These are phyloP conservation scores for Platyura marginata DNA, from an alignment of 1,140 invertebrate genomes.

Conservation along the genomic window DNA sequence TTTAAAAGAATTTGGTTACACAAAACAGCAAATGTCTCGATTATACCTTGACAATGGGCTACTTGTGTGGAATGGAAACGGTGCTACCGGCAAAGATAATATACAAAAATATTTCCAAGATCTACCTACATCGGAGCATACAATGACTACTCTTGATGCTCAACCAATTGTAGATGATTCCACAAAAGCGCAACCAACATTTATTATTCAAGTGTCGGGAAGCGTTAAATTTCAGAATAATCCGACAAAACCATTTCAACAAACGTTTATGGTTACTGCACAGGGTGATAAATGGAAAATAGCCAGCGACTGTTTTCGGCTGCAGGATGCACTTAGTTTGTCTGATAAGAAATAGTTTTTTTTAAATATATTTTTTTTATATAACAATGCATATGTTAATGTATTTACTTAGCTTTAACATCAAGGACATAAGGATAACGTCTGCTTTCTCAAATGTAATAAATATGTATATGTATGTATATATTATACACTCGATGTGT, in stretches of 20 bases:
- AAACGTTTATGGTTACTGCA: constrained; percentile 65
- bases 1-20: neutral
- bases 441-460: too few relatives aligned
- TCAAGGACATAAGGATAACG: too few relatives aligned
- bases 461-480: too few relatives aligned
- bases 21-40: constrained; percentile 43
- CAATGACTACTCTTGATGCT: constrained; percentile 50
- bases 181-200: constrained; percentile 45
- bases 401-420: too few relatives aligned
- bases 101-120: constrained; percentile 64
- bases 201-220: constrained; percentile 56
- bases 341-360: neutral
- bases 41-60: constrained; percentile 62
- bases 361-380: too few relatives aligned
- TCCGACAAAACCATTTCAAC: constrained; percentile 43
- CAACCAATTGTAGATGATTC: constrained; percentile 55
- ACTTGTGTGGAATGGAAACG: constrained; percentile 75
- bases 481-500: too few relatives aligned
- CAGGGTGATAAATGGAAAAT: constrained; percentile 78
- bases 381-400: too few relatives aligned
- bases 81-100: constrained; percentile 44
- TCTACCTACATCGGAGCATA: constrained; percentile 50
- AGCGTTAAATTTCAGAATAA: constrained; percentile 43
- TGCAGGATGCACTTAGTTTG: constrained; percentile 35
- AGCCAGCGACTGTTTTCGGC: constrained; percentile 61